Evolutionary conservation across 2,797 vertebrate genomes (phyloP).

Genomic region (Helostoma temminkii): DNA sequence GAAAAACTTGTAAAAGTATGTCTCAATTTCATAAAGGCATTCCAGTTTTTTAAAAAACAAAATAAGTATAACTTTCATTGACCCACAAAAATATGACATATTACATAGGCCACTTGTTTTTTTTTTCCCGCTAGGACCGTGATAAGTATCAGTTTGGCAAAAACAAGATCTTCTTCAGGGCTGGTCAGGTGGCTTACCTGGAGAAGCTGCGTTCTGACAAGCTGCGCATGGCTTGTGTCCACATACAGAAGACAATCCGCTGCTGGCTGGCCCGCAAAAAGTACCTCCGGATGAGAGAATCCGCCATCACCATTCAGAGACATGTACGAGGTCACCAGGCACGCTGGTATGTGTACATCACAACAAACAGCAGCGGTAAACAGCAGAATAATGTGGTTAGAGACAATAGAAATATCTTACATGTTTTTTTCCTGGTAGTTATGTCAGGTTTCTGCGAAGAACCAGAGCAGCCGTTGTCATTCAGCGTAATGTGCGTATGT

Average conservation of each 20-base stretch:
- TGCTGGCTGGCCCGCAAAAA: constrained; percentile 94
- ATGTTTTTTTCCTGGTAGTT: constrained; percentile 74
- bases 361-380: too few species aligned
- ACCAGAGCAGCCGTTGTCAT: constrained; percentile 90
- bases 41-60: not conserved
- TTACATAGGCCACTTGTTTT: not conserved
- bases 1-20: constrained; percentile 91
- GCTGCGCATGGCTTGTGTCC: constrained; percentile 91
- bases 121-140: constrained; percentile 84
- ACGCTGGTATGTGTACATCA: constrained; percentile 85
- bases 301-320: constrained; percentile 91
- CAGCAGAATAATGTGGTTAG: not conserved
- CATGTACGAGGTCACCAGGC: constrained; percentile 92
- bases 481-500: constrained; percentile 93
- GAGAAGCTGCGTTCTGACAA: constrained; percentile 97
- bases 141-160: constrained; percentile 98
- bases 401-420: not conserved
- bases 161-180: constrained; percentile 98
- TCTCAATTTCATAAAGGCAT: constrained; percentile 12
- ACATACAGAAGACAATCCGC: constrained; percentile 96
- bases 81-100: not conserved
- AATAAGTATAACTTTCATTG: not conserved
- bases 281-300: constrained; percentile 89
- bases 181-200: constrained; percentile 97
- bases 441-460: constrained; percentile 87